These are phyloP conservation scores for Didymodactylos carnosus DNA, from an alignment of 2,888 invertebrate species.

Conservation along the genomic window DNA sequence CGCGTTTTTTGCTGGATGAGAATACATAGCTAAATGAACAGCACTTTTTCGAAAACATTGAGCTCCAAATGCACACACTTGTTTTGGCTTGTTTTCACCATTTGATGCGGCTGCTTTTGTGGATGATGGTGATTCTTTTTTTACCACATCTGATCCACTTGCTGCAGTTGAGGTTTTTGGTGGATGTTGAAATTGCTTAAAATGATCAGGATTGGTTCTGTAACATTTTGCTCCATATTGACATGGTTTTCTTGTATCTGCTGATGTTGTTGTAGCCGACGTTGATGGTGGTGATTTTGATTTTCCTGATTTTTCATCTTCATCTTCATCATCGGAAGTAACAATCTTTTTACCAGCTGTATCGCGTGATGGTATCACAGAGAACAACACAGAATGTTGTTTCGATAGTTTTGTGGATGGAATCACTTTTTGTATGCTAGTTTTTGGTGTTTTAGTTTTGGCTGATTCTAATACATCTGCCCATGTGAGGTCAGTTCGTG, in stretches of 20 bases:
- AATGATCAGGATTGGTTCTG: background rate
- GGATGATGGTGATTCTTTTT: background rate
- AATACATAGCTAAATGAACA: background rate
- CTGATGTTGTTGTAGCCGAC: background rate
- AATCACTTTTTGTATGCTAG: background rate
- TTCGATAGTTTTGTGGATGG: conserved; percentile 12
- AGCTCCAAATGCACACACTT: background rate
- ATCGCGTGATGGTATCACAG: background rate
- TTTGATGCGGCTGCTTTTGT: background rate
- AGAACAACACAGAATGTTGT: background rate
- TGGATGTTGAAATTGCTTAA: background rate
- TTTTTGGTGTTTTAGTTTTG: conserved; percentile 21
- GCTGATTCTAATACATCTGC: background rate
- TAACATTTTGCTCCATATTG: background rate
- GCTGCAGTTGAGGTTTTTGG: too few species aligned
- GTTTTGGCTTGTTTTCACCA: too few species aligned
- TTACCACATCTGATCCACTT: too few species aligned
- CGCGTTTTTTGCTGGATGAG: background rate
- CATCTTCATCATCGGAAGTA: background rate
- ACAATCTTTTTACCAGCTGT: background rate
- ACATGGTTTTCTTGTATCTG: background rate
- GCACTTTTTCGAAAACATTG: background rate
- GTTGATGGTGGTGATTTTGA: background rate
- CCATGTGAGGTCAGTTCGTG: background rate
- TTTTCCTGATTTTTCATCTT: too few species aligned